Conservation (phyloP, 2,113 vertebrate species). For the Sorex araneus region DNA sequence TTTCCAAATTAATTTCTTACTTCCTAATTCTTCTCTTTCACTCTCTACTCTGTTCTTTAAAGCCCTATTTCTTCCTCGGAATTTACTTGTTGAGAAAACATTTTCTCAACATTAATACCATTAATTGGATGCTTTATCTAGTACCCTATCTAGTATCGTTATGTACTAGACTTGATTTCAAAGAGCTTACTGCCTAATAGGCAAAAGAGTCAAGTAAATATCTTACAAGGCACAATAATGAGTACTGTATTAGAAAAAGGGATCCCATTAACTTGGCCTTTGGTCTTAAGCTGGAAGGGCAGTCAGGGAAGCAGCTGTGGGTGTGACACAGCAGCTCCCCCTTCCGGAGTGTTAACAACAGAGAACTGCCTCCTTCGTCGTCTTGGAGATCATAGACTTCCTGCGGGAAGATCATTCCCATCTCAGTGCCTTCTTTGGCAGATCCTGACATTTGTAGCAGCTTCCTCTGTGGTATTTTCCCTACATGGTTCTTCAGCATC, state of each 20-base stretch:
- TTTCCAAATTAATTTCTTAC: slow-evolving; percentile 14
- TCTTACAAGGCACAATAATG: slow-evolving; percentile 20
- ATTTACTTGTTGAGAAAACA: slow-evolving; percentile 24
- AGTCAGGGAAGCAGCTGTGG: not conserved
- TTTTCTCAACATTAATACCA: too few relatives aligned
- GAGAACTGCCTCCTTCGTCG: not conserved
- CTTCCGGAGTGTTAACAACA: not conserved
- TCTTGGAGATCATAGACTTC: not conserved
- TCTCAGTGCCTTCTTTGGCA: not conserved
- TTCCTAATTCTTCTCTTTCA: not conserved
- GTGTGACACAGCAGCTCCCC: not conserved
- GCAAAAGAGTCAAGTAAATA: slow-evolving; percentile 2
- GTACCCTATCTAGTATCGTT: not conserved
- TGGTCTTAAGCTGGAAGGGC: not conserved
- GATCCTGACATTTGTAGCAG: not conserved
- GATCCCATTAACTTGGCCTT: not conserved
- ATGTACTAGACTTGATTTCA: slow-evolving; percentile 2
- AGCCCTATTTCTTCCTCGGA: slow-evolving; percentile 16
- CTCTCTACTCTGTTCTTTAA: not conserved
- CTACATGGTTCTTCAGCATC: slow-evolving; percentile 12
- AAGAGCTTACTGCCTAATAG: slow-evolving; percentile 30
- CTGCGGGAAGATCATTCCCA: not conserved
- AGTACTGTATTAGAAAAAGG: not conserved
- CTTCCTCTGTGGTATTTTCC: not conserved
- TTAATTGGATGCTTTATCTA: slow-evolving; percentile 8